These are phyloP conservation scores for Scaptomyza hsui DNA, from an alignment of 1,140 invertebrate genomes.

Conservation along the genomic window DNA sequence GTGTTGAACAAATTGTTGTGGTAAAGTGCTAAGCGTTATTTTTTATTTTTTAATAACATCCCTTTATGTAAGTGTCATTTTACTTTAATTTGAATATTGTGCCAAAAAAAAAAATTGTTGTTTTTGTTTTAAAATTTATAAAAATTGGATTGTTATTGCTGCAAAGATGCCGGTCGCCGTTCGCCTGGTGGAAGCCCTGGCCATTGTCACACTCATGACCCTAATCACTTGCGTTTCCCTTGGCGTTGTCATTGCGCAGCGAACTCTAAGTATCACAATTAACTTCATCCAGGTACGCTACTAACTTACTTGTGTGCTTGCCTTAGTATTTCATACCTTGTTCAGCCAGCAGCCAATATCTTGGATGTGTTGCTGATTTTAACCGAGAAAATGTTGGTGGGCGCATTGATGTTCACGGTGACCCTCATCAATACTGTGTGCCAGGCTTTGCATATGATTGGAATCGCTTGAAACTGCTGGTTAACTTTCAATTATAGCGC, in stretches of 20 bases:
- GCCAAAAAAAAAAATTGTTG: neutral
- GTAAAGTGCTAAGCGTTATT: neutral
- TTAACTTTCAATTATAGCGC: neutral
- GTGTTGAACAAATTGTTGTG: slow-evolving; percentile 3
- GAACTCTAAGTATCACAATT: slow-evolving; percentile 29
- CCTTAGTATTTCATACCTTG: neutral
- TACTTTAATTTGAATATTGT: neutral
- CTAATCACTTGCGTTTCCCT: slow-evolving; percentile 57
- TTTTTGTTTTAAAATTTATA: slow-evolving; percentile 6
- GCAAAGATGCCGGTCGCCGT: slow-evolving; percentile 61
- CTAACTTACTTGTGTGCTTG: neutral
- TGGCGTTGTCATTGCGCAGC: slow-evolving; percentile 55
- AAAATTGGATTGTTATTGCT: slow-evolving; percentile 3
- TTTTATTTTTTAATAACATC: slow-evolving; percentile 1
- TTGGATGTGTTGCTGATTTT: slow-evolving; percentile 28
- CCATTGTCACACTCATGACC: slow-evolving; percentile 61
- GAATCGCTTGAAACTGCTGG: slow-evolving; percentile 33
- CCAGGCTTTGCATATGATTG: slow-evolving; percentile 36
- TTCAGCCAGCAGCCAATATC: slow-evolving; percentile 63
- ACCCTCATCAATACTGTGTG: slow-evolving; percentile 48
- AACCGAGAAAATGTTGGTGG: slow-evolving; percentile 59
- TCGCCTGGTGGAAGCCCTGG: slow-evolving; percentile 53
- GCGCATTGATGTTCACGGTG: slow-evolving; percentile 25
- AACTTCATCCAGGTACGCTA: slow-evolving; percentile 52
- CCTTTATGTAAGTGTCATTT: slow-evolving; percentile 3